Evolutionary conservation across 2,888 invertebrate genomes (phyloP).

Genomic region (Agrochola circellaris): DNA sequence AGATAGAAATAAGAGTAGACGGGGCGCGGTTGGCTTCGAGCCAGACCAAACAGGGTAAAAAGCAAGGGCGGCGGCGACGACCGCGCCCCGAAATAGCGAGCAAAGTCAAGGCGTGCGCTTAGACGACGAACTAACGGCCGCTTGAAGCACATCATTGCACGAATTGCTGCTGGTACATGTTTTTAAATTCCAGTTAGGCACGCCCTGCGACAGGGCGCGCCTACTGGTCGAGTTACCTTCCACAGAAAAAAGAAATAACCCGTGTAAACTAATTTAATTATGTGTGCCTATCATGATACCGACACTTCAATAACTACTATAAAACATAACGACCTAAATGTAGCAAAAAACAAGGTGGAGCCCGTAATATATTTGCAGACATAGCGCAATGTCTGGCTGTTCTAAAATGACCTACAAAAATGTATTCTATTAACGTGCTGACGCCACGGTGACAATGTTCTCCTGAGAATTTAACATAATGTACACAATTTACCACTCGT

Average conservation of each 20-base stretch:
- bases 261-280: conserved; percentile 73
- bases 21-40: conserved; percentile 85
- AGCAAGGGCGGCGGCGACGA: conserved; percentile 86
- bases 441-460: conserved; percentile 31
- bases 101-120: conserved; percentile 89
- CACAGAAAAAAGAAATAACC: conserved; percentile 66
- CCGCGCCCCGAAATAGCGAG: conserved; percentile 89
- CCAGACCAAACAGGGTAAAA: conserved; percentile 90
- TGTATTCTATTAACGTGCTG: conserved; percentile 37
- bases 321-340: conserved; percentile 54
- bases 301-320: conserved; percentile 64
- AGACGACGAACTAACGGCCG: conserved; percentile 71
- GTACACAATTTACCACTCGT: conserved; percentile 21
- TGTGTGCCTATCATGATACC: conserved; percentile 56
- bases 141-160: conserved; percentile 69
- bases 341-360: conserved; percentile 53
- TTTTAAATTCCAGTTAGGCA: conserved; percentile 68
- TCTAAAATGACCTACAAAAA: conserved; percentile 52
- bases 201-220: conserved; percentile 73
- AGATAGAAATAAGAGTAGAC: conserved; percentile 77
- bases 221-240: conserved; percentile 60
- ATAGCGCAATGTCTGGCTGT: conserved; percentile 41
- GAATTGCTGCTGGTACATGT: conserved; percentile 57
- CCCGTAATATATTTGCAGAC: conserved; percentile 45
- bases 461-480: conserved; percentile 52